Evolutionary conservation across 2,888 invertebrate species (phyloP), one percentile per base, ranked within the genome.

Genomic region (Sinhomidia bicolor): DNA sequence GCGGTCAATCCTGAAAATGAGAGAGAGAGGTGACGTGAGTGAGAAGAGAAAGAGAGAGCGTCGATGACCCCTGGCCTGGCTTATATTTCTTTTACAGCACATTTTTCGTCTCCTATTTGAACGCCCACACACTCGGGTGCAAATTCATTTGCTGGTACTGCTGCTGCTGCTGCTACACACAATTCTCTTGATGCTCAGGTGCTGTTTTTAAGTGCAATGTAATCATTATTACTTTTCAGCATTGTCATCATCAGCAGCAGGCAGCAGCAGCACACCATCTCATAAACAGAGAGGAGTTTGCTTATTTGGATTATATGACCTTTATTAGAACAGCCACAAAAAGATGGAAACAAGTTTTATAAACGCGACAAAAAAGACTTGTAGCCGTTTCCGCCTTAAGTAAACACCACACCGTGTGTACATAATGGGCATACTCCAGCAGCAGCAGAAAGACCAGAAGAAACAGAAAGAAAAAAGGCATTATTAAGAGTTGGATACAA

Each of bases 11-110:
- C 65, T 36, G 12, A 71, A 71, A 62, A 57, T 3, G 20, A 57
- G 20, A 17, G 20, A 20, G 3, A 17, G 57, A n/a, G n/a, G n/a
- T n/a, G n/a, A n/a, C n/a, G n/a, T n/a, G n/a, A n/a, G n/a, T n/a
- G n/a, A n/a, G n/a, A n/a, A 57, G 26, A 23, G 60, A 60, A 23
- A 62, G 26, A 68, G n/a, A 83, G 51, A 79, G 80, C 88, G 88
- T 89, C 88, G 88, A 89, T 89, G 88, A 89, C 88, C 88, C 80
- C 84, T 54, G 47, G 51, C 54, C 44, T 71, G 12, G n/a, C 12
- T 36, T 85, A 14, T 68, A 20, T 36, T 68, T 62, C 44, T 80
- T 74, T 65, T 26, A 80, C 71, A 80, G 12, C 14, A 17, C 14
- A 4, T 14, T 60, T 26, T 74, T 62, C 62, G 82, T 88, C 88